Evolutionary conservation across 2,888 invertebrate genomes (phyloP), one percentile per base, ranked within the genome.

Genomic region (Morpho helenor): DNA sequence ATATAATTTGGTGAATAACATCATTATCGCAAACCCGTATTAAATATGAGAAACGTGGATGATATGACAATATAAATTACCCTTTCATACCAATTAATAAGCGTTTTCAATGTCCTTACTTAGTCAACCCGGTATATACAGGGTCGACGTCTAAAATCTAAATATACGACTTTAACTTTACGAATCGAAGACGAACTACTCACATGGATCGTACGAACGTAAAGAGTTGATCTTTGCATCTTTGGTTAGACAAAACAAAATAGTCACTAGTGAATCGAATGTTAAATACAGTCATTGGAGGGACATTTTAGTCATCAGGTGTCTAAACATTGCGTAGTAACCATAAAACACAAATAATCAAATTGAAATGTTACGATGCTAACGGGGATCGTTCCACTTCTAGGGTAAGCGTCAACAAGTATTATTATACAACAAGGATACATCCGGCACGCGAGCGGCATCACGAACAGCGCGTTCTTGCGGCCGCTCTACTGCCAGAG

Each of bases 401-500:
- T 84, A 87, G 75, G 75, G 72, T 86, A 90, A 89, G 89, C 88
- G 86, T 88, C 86, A 89, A 88, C 87, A 83, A 86, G 82, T 63
- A 68, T 82, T 82, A 82, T 80, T 81, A 82, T 81, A 79, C 84
- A 82, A 83, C 82, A 75, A 77, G 73, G 71, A 65, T 59, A 61
- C 62, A 57, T 55, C 60, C 64, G 64, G 62, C 59, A 10, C 59
- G 61, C 47, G 56, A 56, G 54, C 63, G 63, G 59, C 57, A 59
- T 56, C 56, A 60, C 64, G 64, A 49, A 60, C 61, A 53, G 56
- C 63, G 64, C 66, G 57, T 48, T 59, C 60, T 71, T 70, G 71
- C 70, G 62, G 56, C 66, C 68, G 73, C 73, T 66, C 76, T 79
- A 88, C 82, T 95, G 95, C 93, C 95, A 95, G 91, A 95, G 93